Percentiles rank a stretch among this genome's conserved stretches.
Conservation (phyloP, 2,888 invertebrate species). For the Chydorus sphaericus region DNA sequence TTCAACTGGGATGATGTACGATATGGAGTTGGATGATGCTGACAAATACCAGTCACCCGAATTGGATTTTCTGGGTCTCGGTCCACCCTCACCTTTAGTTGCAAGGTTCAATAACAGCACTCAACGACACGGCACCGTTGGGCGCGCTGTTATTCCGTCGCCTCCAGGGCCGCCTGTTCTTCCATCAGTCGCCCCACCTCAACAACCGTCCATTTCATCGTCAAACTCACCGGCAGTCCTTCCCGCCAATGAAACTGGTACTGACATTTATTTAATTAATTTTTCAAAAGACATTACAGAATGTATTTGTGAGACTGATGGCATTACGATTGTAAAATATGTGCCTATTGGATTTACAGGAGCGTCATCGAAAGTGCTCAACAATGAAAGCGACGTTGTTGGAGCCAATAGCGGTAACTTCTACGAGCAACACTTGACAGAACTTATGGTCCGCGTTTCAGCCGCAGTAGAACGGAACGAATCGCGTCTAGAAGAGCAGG, state of each 20-base stretch:
- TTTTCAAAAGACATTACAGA: too few relatives aligned
- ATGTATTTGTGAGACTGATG: too few relatives aligned
- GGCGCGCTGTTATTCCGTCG: too few relatives aligned
- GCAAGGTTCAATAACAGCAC: background rate
- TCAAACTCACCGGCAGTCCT: too few relatives aligned
- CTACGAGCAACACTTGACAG: slow-evolving; percentile 17
- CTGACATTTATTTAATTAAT: background rate
- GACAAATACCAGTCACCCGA: slow-evolving; percentile 11
- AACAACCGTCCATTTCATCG: too few relatives aligned
- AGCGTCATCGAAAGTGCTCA: background rate
- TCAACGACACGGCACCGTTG: too few relatives aligned
- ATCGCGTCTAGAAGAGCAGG: slow-evolving; percentile 59
- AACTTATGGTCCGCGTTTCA: slow-evolving; percentile 46
- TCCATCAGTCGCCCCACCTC: background rate
- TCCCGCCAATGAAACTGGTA: background rate
- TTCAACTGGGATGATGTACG: too few relatives aligned
- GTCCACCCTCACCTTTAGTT: slow-evolving; percentile 8
- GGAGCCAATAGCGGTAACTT: slow-evolving; percentile 28
- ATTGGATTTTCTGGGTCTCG: background rate
- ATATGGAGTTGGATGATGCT: slow-evolving; percentile 7
- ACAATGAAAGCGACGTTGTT: background rate
- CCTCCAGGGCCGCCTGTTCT: too few relatives aligned
- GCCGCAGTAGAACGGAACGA: slow-evolving; percentile 66
- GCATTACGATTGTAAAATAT: too few relatives aligned
- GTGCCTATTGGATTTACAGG: background rate